Evolutionary conservation across 1,140 invertebrate genomes (phyloP), one percentile per base, ranked within the genome.

Genomic region (Halotydeus destructor): DNA sequence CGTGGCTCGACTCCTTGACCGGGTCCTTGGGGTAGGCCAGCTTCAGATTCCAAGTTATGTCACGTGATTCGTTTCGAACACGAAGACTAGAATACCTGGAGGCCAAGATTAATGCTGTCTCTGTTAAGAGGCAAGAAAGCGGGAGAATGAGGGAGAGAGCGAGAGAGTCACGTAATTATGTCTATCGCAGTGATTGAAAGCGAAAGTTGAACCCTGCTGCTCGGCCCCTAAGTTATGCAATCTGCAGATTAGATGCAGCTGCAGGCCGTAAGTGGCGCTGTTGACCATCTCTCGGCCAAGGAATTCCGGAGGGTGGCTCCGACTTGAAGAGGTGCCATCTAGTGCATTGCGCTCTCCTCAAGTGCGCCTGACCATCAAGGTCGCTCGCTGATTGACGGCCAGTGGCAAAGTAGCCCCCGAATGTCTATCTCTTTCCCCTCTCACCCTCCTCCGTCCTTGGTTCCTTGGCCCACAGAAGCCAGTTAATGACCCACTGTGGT

Each of bases 101-200:
- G 1, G 77, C 76, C 37, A 82, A 62, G n/a, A 83, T 60, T 54
- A 80, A 68, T 0, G 78, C 78, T 39, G 75, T 76, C 62, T 83
- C 78, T 78, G 56, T 81, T 30, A n/a, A 11, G n/a, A 30, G n/a
- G 30, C 11, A 28, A n/a, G 6, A 31, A 30, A 18, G 18, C 33
- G n/a, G 5, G 12, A 36, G 12, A 36, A 36, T 12, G 16, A 3
- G 18, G 34, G 18, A 36, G n/a, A 38, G 38, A 41, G 14, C 32
- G 33, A 11, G 14, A 12, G 16, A 40, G 9, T 30, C 33, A 6
- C 9, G 22, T 23, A 30, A 27, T n/a, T 14, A 26, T 12, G 14
- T n/a, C 38, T 14, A 14, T 14, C 11, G 6, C 22, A 23, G 14
- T 30, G 6, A 16, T 11, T 40, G 11, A 33, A 12, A 27, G 33